Evolutionary conservation across 1,140 invertebrate genomes (phyloP).

Genomic region (Drosophila nigromelanica): DNA sequence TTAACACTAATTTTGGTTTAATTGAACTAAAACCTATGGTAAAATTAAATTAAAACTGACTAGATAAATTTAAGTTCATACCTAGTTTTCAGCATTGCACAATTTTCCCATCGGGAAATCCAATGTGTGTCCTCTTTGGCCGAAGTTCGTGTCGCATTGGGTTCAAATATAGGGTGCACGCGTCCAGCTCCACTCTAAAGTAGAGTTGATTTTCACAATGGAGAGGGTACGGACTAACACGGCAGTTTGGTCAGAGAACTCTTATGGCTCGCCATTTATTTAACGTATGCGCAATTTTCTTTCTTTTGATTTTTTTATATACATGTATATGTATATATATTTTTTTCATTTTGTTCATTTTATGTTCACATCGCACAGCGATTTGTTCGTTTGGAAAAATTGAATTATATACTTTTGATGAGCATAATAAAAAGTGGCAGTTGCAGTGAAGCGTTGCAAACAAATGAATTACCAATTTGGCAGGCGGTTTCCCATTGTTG

Average conservation of each 20-base stretch:
- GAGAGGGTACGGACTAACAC: not conserved
- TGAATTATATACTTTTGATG: slow-evolving; percentile 80
- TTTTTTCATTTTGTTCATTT: slow-evolving; percentile 14
- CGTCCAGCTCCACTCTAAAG: not conserved
- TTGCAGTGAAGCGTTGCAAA: slow-evolving; percentile 28
- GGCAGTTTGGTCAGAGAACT: slow-evolving; percentile 22
- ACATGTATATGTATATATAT: not conserved
- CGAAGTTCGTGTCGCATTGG: not conserved
- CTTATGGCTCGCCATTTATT: slow-evolving; percentile 71
- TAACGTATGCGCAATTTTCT: slow-evolving; percentile 66
- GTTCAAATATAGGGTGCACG: slow-evolving; percentile 1
- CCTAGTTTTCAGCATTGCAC: no score
- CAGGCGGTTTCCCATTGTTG: not conserved
- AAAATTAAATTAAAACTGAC: no score
- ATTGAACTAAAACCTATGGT: no score
- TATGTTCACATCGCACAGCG: slow-evolving; percentile 30
- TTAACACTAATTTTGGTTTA: no score
- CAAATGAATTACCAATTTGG: slow-evolving; percentile 21
- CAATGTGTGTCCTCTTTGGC: no score
- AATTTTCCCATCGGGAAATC: no score
- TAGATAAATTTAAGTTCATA: no score
- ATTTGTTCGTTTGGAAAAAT: slow-evolving; percentile 75
- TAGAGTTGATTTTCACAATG: slow-evolving; percentile 5
- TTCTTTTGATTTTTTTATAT: not conserved
- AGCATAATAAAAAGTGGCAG: slow-evolving; percentile 68